Base-by-base conservation (phyloP, 2,888 invertebrate species). In the Druceiella hillmani region DNA sequence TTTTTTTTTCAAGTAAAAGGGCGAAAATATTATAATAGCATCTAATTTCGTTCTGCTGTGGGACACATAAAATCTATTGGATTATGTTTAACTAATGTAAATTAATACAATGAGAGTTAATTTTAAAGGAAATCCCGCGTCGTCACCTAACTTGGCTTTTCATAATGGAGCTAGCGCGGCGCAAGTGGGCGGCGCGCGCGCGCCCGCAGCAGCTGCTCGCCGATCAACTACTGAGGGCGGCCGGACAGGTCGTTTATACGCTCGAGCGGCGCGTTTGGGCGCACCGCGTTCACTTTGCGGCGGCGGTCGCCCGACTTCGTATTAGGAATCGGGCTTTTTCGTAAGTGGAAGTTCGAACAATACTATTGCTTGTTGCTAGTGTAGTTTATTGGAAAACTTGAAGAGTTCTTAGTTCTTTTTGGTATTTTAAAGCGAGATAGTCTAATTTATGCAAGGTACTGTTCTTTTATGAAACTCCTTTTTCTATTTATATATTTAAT, bases 291-390 rank as follows among this genome's bases (percentile, higher is more conserved):
- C 78, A 78, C 46, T 63, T 89, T 20, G 85, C 87, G 0, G 89
- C 89, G 0, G 81, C 87, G 1, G 74, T 89, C 26, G 81, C 88
- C 0, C 72, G 87, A 43, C 73, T 88, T 46, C 69, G 87, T 9
- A 88, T 89, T 15, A 78, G 80, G 51, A 79, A 81, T 50, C 80
- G 78, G 30, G 88, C 88, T 0, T 73, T 83, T 17, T 59, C 57
- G 71, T 79, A 53, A 66, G 64, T 59, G 38, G 9, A 13, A n/a
- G n/a, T n/a, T n/a, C n/a, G n/a, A n/a, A n/a, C n/a, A n/a, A n/a
- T n/a, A n/a, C n/a, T n/a, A n/a, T n/a, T n/a, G n/a, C n/a, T n/a
- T n/a, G n/a, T n/a, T n/a, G n/a, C n/a, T n/a, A n/a, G n/a, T n/a
- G n/a, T n/a, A n/a, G n/a, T n/a, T n/a, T n/a, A n/a, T n/a, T n/a